A percentile compares a stretch with the other conserved stretches of the same genome.
Evolutionary conservation across 30 jellyfish, hydroid and myxozoan species (phyloP).

Genomic region (Phacellophora camtschatica): DNA sequence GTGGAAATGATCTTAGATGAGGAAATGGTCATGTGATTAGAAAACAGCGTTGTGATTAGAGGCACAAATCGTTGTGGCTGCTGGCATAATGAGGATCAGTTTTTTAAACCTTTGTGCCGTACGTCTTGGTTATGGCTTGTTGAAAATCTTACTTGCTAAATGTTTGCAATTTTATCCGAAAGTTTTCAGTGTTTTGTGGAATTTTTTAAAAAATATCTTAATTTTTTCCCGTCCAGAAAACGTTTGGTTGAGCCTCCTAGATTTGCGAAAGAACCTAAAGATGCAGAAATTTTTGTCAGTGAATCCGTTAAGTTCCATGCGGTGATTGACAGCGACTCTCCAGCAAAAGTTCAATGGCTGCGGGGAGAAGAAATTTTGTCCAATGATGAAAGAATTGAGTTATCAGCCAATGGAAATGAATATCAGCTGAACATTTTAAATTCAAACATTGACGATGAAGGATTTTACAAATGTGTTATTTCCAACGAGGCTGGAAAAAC

Average conservation of each 20-base stretch:
- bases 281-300: conserved; percentile 41
- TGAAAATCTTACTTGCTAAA: no score
- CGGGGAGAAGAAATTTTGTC: conserved; percentile 31
- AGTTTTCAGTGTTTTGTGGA: no score
- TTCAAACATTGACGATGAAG: conserved; percentile 85
- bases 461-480: conserved; percentile 72
- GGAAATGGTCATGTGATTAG: neutral
- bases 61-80: no score
- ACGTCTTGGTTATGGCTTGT: no score
- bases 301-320: conserved; percentile 29
- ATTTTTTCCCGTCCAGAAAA: no score
- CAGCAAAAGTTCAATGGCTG: conserved; percentile 48
- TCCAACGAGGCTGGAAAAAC: conserved; percentile 74
- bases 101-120: no score
- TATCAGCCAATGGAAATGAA: conserved; percentile 6
- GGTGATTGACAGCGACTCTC: conserved; percentile 1
- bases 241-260: conserved; percentile 29
- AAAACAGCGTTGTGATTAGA: no score
- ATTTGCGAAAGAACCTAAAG: conserved; percentile 31
- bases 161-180: no score
- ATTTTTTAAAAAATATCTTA: no score
- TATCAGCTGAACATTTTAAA: conserved; percentile 44
- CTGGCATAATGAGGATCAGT: no score
- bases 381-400: conserved; percentile 21
- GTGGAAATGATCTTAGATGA: neutral